Evolutionary conservation across 2,113 vertebrate genomes (phyloP).

Genomic region (Spizaetus ornatus): DNA sequence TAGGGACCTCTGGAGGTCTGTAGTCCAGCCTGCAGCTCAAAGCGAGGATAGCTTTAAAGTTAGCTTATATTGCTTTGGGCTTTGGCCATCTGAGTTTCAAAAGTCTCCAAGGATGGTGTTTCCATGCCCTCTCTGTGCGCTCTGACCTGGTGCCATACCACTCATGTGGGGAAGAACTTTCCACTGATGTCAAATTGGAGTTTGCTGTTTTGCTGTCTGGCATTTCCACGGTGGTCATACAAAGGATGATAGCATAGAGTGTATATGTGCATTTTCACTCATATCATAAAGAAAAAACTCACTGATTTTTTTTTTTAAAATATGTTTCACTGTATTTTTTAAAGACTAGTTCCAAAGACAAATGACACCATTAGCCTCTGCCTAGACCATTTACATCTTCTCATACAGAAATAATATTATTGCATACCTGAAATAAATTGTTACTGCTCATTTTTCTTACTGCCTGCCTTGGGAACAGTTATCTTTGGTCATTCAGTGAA

Average conservation of each 20-base stretch:
- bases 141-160: neutral
- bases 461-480: neutral
- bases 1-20: neutral
- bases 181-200: neutral
- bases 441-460: neutral
- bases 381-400: neutral
- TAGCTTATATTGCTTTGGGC: neutral
- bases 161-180: neutral
- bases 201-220: neutral
- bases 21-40: neutral
- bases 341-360: neutral
- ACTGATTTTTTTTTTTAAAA: neutral
- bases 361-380: neutral
- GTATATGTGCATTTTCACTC: neutral
- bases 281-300: neutral
- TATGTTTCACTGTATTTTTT: neutral
- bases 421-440: neutral
- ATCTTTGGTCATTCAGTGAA: neutral
- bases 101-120: neutral
- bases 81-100: neutral
- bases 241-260: neutral
- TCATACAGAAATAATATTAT: neutral
- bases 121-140: neutral
- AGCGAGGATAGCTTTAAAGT: neutral
- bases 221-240: neutral